Base-by-base conservation (phyloP, 2,113 vertebrate species). In the Ifrita kowaldi region DNA sequence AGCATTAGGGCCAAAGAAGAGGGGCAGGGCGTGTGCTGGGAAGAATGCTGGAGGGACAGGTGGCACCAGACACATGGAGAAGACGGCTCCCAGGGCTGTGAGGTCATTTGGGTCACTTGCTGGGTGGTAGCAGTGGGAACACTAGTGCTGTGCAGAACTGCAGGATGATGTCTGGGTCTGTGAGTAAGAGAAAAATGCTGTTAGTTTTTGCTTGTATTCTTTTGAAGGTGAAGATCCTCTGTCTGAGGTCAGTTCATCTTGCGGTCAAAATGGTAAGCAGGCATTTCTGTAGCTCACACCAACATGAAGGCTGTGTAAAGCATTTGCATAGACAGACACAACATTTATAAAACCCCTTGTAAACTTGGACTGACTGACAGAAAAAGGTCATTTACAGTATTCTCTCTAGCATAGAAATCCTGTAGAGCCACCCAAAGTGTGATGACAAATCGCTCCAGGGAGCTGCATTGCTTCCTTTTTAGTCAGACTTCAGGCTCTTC, bases 11-110 rank as follows among this genome's bases (percentile, higher is more conserved):
- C 8, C 0, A 0, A 84, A 42, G 50, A 74, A 65, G 35, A 81
- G 32, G 16, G 6, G 23, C 44, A 68, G 13, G 32, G 18, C 0
- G 0, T 12, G 21, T 73, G 5, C 59, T 56, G 26, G n/a, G 10
- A 30, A 87, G 62, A 16, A 52, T 2, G 6, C 23, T 65, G 46
- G 35, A 60, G 35, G n/a, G n/a, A 10, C 50, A 75, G 28, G n/a
- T 42, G 13, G 21, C 87, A 91, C 11, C 35, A 49, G 18, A 10
- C 33, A 18, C 24, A 20, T 0, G 3, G 30, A 70, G 30, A 22
- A 75, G 30, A 27, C 22, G 15, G 20, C 13, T 75, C 5, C 39
- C 16, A 70, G 14, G 39, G 13, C 41, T 75, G 32, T 22, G 27
- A 62, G 24, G 16, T 57, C 18, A 13, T 42, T 55, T 65, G 30